A percentile compares a stretch with the other conserved stretches of the same genome.
Conservation (phyloP, 2,797 vertebrate species). For the Avahi laniger region DNA sequence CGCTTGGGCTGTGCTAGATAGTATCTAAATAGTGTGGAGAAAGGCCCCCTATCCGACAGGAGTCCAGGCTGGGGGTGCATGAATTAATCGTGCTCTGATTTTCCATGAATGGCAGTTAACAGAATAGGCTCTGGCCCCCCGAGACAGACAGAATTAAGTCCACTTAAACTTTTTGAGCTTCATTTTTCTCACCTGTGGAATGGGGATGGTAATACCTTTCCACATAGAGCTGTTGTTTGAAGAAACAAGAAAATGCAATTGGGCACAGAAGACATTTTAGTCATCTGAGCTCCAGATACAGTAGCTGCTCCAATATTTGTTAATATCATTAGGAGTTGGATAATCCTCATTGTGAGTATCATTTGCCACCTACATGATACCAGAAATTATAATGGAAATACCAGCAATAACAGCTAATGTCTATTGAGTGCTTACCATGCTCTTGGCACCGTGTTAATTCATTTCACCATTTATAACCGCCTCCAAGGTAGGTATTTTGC, state of each 20-base stretch:
- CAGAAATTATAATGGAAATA: background rate
- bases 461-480: background rate
- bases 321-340: background rate
- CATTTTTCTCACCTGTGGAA: background rate
- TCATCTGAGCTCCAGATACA: background rate
- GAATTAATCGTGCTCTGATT: background rate
- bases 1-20: background rate
- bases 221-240: background rate
- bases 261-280: background rate
- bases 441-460: background rate
- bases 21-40: background rate
- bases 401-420: background rate
- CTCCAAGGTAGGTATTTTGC: background rate
- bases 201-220: background rate
- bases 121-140: background rate
- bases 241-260: background rate
- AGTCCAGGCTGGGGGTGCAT: background rate
- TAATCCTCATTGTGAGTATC: background rate
- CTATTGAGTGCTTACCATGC: background rate
- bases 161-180: background rate
- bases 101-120: background rate
- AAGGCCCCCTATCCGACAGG: background rate
- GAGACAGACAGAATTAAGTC: background rate
- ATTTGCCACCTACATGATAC: background rate
- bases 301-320: background rate